Base-by-base conservation (phyloP, 2,888 invertebrate genomes). In the Ophioninae sp. region DNA sequence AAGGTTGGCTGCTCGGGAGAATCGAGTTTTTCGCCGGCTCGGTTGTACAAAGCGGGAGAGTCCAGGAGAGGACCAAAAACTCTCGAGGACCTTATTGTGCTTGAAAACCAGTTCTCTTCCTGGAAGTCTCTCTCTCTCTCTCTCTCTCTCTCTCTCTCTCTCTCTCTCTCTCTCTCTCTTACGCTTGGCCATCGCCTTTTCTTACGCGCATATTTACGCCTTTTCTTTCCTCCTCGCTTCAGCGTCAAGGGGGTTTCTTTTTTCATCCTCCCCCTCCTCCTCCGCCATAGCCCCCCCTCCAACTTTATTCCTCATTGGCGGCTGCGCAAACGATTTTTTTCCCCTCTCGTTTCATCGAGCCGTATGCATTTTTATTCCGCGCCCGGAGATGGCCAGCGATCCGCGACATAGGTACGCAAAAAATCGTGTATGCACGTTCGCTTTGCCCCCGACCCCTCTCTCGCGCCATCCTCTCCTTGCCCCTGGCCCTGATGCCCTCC, bases 31-130 rank as follows among this genome's bases (percentile, higher is more conserved):
- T 17, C 23, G 59, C 22, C 44, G 75, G 23, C 56, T 7, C 17
- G 22, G 17, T 39, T 73, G 72, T 20, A 58, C 64, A 73, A 23
- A 65, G 65, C 39, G 56, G 56, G 39, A 39, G 44, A 61, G 65
- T 6, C 17, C 17, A 5, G 51, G 2, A 17, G 71, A 78, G 74
- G 65, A 63, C 65, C 77, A 59, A 56, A 51, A 51, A 74, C 72
- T 81, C 61, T 81, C 61, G 72, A 72, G 81, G 72, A 79, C 72
- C 79, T 73, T 75, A 84, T 84, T 84, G 84, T 81, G 81, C 78
- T 81, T 75, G 79, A 73, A 86, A 88, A 88, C 88, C 88, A 87
- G 88, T 88, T 88, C 85, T 69, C 69, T 63, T 81, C 65, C 86
- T 84, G 87, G 86, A 87, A 87, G 87, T 68, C 67, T 68, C 83